Conservation (phyloP, 2,888 invertebrate species). For the Plusia festucae region DNA sequence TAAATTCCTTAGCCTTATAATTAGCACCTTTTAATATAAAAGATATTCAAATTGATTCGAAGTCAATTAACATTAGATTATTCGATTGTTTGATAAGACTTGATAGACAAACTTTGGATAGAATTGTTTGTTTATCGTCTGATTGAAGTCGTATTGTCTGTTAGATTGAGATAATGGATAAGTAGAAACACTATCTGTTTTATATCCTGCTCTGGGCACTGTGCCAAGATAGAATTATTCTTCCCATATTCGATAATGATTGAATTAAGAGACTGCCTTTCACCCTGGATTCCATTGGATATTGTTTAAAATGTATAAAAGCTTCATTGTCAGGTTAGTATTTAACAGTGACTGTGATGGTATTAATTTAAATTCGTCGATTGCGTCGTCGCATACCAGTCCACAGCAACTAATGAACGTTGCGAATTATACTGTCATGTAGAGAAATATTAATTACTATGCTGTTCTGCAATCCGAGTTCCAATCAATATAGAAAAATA, state of each 20-base stretch:
- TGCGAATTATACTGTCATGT: conserved; percentile 14
- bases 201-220: conserved; percentile 13
- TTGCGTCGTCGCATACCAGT: conserved; percentile 19
- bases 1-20: conserved; percentile 56
- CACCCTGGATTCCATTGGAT: conserved; percentile 8
- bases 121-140: conserved; percentile 40
- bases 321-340: conserved; percentile 10
- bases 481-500: too few species aligned
- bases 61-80: conserved; percentile 58
- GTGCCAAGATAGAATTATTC: conserved; percentile 23
- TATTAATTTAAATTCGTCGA: conserved; percentile 22
- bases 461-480: background rate
- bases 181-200: conserved; percentile 21
- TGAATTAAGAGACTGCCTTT: conserved; percentile 13
- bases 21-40: conserved; percentile 62
- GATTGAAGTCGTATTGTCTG: conserved; percentile 24
- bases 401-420: conserved; percentile 35
- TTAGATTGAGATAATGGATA: conserved; percentile 28
- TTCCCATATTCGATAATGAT: conserved; percentile 15
- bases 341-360: conserved; percentile 19
- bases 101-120: conserved; percentile 32
- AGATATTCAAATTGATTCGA: conserved; percentile 65
- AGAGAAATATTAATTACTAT: background rate
- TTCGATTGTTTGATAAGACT: conserved; percentile 35
- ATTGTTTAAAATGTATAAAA: conserved; percentile 17